Percentiles rank a stretch among this genome's conserved stretches.
Conservation (phyloP, 2,888 invertebrate species). For the Coenonympha glycerion region DNA sequence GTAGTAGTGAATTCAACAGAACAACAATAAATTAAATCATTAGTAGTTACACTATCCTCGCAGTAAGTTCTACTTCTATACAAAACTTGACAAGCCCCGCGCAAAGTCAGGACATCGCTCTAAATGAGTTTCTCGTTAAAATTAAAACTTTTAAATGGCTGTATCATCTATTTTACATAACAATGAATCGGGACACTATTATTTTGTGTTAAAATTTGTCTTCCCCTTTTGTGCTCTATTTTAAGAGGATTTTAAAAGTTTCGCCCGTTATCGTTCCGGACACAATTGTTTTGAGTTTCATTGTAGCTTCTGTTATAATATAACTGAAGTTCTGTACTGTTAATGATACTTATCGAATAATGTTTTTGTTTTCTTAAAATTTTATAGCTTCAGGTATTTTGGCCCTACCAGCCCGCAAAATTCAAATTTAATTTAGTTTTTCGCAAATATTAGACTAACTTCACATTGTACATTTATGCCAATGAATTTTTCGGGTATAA, state of each 20-base stretch:
- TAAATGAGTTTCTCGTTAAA: slow-evolving; percentile 47
- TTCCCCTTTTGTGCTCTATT: slow-evolving; percentile 23
- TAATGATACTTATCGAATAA: no score
- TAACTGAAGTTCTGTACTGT: background rate
- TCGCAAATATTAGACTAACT: no score
- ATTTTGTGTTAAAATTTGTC: slow-evolving; percentile 37
- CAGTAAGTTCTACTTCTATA: slow-evolving; percentile 10
- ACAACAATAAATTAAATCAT: background rate
- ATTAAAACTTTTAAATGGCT: slow-evolving; percentile 53
- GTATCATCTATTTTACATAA: slow-evolving; percentile 48
- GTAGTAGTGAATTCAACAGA: background rate
- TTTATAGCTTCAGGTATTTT: no score
- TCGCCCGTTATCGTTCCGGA: background rate
- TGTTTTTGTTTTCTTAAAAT: no score
- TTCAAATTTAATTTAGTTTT: no score
- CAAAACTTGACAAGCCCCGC: slow-evolving; percentile 14
- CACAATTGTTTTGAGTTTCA: background rate
- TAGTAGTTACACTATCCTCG: background rate
- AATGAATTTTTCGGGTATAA: no score
- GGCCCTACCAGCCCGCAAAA: no score
- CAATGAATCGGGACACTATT: slow-evolving; percentile 42
- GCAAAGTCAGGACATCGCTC: slow-evolving; percentile 24
- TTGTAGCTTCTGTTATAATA: background rate
- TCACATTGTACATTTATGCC: no score
- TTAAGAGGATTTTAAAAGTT: slow-evolving; percentile 25